Evolutionary conservation across 2,888 invertebrate genomes (phyloP).

Genomic region (Drosophila neotestacea): DNA sequence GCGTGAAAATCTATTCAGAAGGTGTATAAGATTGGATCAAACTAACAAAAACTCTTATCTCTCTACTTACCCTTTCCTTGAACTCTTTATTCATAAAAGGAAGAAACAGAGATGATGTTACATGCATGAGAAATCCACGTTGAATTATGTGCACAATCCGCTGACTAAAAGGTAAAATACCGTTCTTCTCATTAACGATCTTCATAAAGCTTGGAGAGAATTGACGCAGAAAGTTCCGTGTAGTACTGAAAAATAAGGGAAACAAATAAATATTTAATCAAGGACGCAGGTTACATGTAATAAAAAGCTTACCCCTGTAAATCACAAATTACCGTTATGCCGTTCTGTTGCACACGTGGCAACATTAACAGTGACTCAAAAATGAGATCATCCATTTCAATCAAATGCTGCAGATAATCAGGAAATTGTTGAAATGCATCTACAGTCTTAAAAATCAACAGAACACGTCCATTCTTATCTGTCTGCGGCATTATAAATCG

Average conservation of each 20-base stretch:
- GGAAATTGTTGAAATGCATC: conserved; percentile 82
- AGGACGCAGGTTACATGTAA: neutral
- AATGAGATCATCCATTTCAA: conserved; percentile 84
- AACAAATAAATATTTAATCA: neutral
- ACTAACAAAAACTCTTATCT: neutral
- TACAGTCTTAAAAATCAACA: conserved; percentile 78
- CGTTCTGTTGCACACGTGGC: conserved; percentile 80
- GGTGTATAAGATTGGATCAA: neutral
- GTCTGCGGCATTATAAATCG: conserved; percentile 81
- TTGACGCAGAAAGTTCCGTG: conserved; percentile 76
- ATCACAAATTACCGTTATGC: conserved; percentile 82
- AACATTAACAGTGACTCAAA: conserved; percentile 81
- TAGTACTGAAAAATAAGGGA: conserved; percentile 59
- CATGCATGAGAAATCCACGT: conserved; percentile 80
- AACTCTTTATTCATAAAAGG: conserved; percentile 82
- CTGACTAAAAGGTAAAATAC: conserved; percentile 78
- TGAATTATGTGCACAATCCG: conserved; percentile 82
- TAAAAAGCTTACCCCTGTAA: conserved; percentile 75
- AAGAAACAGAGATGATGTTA: conserved; percentile 78
- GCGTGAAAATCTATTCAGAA: conserved; percentile 73
- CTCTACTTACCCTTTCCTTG: conserved; percentile 74
- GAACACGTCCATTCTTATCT: conserved; percentile 80
- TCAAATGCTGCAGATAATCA: conserved; percentile 77
- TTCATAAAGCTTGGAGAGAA: conserved; percentile 77
- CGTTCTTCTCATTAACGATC: conserved; percentile 81